These are phyloP conservation scores for Pampusana beccarii DNA, from an alignment of 2,113 vertebrate species.

Conservation along the genomic window DNA sequence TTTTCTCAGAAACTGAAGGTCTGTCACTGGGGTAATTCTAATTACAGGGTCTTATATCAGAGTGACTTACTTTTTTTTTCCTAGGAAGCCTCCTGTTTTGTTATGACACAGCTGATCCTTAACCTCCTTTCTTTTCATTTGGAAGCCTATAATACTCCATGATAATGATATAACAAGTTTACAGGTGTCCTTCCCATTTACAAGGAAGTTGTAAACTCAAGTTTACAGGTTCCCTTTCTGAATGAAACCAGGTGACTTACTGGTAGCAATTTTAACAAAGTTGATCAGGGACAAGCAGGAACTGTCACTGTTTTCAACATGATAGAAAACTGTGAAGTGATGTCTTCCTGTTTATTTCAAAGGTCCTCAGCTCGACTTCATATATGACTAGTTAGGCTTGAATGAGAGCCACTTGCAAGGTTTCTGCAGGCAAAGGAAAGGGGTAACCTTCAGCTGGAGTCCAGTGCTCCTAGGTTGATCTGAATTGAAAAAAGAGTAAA, in stretches of 20 bases:
- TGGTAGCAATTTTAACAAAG: not conserved
- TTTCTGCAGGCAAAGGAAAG: not conserved
- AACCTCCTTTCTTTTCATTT: not conserved
- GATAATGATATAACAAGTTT: not conserved
- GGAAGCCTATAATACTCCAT: not conserved
- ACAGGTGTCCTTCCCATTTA: not conserved
- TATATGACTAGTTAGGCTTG: not conserved
- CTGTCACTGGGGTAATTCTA: not conserved
- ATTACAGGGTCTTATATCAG: not conserved
- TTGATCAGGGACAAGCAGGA: not conserved
- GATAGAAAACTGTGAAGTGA: not conserved
- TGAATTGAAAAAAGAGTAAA: not conserved
- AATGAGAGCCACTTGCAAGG: not conserved
- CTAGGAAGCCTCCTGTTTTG: not conserved
- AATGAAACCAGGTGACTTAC: not conserved
- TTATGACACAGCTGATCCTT: not conserved
- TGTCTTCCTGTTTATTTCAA: not conserved
- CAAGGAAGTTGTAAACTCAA: not conserved
- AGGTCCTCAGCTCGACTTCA: not conserved
- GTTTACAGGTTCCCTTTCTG: not conserved
- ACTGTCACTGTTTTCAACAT: not conserved
- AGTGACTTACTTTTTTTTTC: not conserved
- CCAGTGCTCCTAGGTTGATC: not conserved
- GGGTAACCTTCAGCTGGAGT: not conserved
- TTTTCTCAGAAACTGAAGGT: not conserved